Percentiles rank a stretch among this genome's conserved stretches.
These are phyloP conservation scores for Spea multiplicata DNA, from an alignment of 2,113 vertebrate species.

Conservation along the genomic window DNA sequence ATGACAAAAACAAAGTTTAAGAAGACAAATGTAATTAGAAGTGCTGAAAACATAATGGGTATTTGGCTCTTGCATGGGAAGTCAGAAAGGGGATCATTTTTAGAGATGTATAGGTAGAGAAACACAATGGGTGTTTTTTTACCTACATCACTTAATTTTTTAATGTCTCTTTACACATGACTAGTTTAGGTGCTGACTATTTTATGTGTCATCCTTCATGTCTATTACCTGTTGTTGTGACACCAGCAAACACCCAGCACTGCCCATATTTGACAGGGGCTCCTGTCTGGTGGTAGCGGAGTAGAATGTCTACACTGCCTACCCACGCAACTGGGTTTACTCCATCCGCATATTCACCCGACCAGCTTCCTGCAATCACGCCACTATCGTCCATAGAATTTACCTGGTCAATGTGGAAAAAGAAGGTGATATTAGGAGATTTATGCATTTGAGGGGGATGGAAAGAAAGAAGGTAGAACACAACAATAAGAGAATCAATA, in stretches of 20 bases:
- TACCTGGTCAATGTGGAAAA: conserved; percentile 62
- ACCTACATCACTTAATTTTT: too few species aligned
- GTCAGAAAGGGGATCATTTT: too few species aligned
- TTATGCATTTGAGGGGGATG: background rate
- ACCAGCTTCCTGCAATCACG: conserved; percentile 88
- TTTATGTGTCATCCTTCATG: background rate
- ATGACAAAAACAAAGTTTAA: too few species aligned
- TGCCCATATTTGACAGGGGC: conserved; percentile 81
- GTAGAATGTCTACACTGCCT: conserved; percentile 86
- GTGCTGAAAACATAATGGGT: too few species aligned
- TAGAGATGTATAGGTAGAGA: too few species aligned
- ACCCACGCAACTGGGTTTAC: conserved; percentile 83
- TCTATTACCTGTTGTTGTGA: conserved; percentile 79
- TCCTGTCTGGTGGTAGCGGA: conserved; percentile 71
- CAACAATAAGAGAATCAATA: too few species aligned
- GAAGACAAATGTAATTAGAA: too few species aligned
- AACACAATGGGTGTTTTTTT: too few species aligned
- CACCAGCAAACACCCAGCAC: conserved; percentile 91
- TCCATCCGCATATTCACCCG: conserved; percentile 75
- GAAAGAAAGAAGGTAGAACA: too few species aligned
- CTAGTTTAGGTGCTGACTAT: too few species aligned
- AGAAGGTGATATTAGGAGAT: conserved; percentile 14
- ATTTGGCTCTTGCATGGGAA: too few species aligned
- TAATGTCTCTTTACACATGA: too few species aligned
- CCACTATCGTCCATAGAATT: conserved; percentile 87